A percentile compares a stretch with the other conserved stretches of the same genome.
Conservation (phyloP, 2,113 vertebrate genomes). For the Bufo bufo region DNA sequence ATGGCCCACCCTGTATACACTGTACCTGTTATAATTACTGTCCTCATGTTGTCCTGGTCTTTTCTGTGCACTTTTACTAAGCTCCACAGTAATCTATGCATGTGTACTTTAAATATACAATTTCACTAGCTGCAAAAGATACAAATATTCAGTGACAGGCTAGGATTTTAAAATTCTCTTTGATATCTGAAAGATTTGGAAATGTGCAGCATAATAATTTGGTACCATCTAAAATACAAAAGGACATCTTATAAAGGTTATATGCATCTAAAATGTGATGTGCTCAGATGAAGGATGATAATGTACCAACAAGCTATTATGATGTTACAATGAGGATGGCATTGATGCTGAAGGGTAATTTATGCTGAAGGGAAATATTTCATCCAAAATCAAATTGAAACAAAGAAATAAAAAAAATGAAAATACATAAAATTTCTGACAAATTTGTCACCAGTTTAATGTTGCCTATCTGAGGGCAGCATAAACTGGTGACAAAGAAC, state of each 20-base stretch:
- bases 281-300: constrained; percentile 37
- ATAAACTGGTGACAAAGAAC: too few relatives aligned
- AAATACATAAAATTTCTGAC: neutral
- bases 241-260: constrained; percentile 51
- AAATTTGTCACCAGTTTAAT: too few relatives aligned
- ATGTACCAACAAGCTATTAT: constrained; percentile 39
- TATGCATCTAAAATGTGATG: constrained; percentile 32
- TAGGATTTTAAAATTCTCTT: constrained; percentile 3
- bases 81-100: neutral
- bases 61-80: neutral
- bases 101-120: neutral
- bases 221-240: constrained; percentile 6
- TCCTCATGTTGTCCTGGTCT: neutral
- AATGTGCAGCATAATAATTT: constrained; percentile 23
- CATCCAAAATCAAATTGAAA: constrained; percentile 1
- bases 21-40: neutral
- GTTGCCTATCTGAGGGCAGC: too few relatives aligned
- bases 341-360: neutral
- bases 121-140: neutral
- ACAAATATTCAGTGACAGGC: neutral
- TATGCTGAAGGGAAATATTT: constrained; percentile 10
- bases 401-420: neutral
- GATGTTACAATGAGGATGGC: constrained; percentile 10
- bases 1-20: too few relatives aligned
- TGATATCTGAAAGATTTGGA: constrained; percentile 29